These are phyloP conservation scores for Biston betularia DNA, from an alignment of 2,888 invertebrate genomes.

Conservation along the genomic window DNA sequence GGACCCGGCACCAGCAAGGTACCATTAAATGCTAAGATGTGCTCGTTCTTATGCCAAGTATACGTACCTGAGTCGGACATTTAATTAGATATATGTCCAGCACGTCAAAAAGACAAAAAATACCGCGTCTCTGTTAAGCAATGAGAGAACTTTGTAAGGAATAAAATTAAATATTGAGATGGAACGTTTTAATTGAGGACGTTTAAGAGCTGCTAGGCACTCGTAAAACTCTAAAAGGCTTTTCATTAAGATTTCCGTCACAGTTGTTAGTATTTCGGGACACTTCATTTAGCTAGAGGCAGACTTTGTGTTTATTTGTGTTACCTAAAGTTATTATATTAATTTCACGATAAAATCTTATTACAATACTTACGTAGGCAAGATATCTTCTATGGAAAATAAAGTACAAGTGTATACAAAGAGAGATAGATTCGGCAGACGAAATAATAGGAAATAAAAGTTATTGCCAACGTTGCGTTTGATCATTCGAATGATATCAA, in stretches of 20 bases:
- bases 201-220: constrained; percentile 13
- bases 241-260: constrained; percentile 1
- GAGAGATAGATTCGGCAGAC: too few relatives aligned
- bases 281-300: neutral
- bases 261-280: neutral
- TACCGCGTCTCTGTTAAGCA: constrained; percentile 50
- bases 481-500: too few relatives aligned
- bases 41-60: constrained; percentile 25
- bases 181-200: constrained; percentile 30
- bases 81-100: constrained; percentile 65
- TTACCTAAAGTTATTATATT: neutral
- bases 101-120: constrained; percentile 50
- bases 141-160: constrained; percentile 32
- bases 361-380: neutral
- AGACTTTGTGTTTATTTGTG: too few relatives aligned
- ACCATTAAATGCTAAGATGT: too few relatives aligned
- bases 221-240: neutral
- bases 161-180: constrained; percentile 22
- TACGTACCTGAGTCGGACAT: constrained; percentile 53
- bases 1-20: too few relatives aligned
- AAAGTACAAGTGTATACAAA: too few relatives aligned
- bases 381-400: too few relatives aligned
- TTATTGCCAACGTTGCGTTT: too few relatives aligned
- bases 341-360: neutral
- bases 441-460: too few relatives aligned